Percentiles rank a stretch among this genome's conserved stretches.
Evolutionary conservation across 1,140 invertebrate species (phyloP).

Genomic region (Semibalanus balanoides): DNA sequence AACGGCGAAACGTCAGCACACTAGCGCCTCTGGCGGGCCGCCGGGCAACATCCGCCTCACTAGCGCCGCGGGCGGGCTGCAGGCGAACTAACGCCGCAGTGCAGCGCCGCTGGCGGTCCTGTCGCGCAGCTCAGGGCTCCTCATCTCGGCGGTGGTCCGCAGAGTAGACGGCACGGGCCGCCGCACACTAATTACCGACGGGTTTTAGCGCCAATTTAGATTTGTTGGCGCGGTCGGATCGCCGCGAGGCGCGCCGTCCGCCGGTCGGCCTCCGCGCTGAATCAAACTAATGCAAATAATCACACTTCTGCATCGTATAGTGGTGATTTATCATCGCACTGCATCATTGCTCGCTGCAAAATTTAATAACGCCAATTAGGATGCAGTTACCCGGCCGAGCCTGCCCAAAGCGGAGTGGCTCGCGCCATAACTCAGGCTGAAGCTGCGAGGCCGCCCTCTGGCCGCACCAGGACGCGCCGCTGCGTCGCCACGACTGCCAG

Average conservation of each 20-base stretch:
- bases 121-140: background rate
- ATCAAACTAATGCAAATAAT: constrained; percentile 3
- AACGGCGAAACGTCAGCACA: background rate
- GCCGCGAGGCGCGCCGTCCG: background rate
- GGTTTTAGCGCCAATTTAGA: background rate
- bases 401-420: background rate
- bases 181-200: background rate
- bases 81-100: background rate
- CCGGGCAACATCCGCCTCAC: too few species aligned
- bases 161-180: too few species aligned
- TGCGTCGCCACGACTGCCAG: background rate
- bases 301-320: background rate
- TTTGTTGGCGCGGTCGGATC: background rate
- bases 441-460: too few species aligned
- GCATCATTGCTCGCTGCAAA: constrained; percentile 1
- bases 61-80: background rate
- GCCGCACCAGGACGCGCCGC: too few species aligned
- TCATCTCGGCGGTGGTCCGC: background rate
- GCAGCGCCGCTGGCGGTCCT: too few species aligned
- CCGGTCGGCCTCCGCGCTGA: background rate
- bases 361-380: constrained; percentile 2
- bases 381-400: background rate
- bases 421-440: background rate
- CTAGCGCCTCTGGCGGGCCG: too few species aligned
- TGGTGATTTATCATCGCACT: background rate